Evolutionary conservation across 2,113 vertebrate genomes (phyloP), one percentile per base, ranked within the genome.

Genomic region (Monopterus albus): DNA sequence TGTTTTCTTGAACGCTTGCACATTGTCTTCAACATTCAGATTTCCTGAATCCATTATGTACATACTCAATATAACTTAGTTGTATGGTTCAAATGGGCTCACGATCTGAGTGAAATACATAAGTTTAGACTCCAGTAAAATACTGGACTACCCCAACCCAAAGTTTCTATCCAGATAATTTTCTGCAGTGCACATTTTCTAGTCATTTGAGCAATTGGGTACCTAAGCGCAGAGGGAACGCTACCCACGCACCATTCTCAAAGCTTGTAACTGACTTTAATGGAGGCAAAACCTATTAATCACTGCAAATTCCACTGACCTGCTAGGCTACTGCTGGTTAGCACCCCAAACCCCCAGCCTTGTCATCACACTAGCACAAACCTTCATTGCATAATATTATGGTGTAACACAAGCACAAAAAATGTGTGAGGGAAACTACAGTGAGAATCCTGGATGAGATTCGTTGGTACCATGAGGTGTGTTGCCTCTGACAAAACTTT

Each of bases 361-460:
- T 29, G 28, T 47, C 42, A 57, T 49, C 42, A 28, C 52, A 23
- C 21, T 21, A 3, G 17, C 29, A 36, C 40, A 56, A 20, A 38
- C 21, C 42, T 57, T 29, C 23, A 47, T 49, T 29, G 12, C 39
- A 9, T 33, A 42, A 40, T 50, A 31, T 39, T n/a, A 18, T 42
- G 36, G 18, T 26, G 23, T 43, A 35, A 43, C 56, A 25, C 17
- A 7, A 2, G n/a, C 28, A 46, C 28, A 0, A 31, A 47, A 62
- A 2, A 45, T 23, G 7, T 5, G 13, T 4, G 40, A 25, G 38
- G 20, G 35, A 39, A 28, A 20, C 25, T 15, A 50, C 40, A 49
- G 42, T 11, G 11, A 47, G n/a, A 39, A 73, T 49, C 51, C 60
- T 35, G 52, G 17, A 14, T 29, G 53, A 65, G n/a, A n/a, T n/a